phyloP scores from a whole-genome alignment of 2,888 invertebrate species.

The Tethea ocularis region DNA sequence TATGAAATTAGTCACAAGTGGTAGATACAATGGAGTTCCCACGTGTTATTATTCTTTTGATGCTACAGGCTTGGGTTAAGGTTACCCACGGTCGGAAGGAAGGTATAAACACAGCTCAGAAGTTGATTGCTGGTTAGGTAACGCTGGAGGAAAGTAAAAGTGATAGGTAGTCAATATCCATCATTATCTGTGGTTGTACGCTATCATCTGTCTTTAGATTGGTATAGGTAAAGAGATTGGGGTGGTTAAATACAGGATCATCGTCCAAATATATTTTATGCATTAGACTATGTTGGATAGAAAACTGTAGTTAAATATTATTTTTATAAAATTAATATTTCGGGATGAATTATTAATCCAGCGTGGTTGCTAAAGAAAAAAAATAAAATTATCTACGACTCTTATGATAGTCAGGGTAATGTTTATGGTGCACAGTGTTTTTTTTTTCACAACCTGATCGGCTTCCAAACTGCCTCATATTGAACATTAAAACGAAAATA shows the following conservation, averaged over 20 bases:
- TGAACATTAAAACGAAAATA: no score
- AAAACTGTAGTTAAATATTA: no score
- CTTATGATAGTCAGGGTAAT: no score
- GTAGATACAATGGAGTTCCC: neutral
- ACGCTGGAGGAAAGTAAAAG: neutral
- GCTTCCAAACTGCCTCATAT: no score
- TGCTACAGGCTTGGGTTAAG: neutral
- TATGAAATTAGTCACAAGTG: slow-evolving; percentile 1
- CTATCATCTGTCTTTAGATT: neutral
- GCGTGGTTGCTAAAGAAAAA: no score
- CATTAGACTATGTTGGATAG: no score
- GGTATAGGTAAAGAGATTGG: neutral
- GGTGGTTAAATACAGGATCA: neutral
- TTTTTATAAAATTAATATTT: no score
- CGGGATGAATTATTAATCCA: no score
- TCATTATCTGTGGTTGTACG: neutral
- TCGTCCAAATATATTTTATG: no score
- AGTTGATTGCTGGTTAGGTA: neutral
- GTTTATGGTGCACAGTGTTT: no score
- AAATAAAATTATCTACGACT: no score
- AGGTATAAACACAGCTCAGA: neutral
- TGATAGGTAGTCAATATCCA: neutral
- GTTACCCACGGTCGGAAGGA: neutral
- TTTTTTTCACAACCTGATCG: no score
- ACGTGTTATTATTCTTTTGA: neutral